A percentile compares a stretch with the other conserved stretches of the same genome.
phyloP scores from a whole-genome alignment of 2,797 vertebrate genomes.

The Chloroceryle amazona region DNA sequence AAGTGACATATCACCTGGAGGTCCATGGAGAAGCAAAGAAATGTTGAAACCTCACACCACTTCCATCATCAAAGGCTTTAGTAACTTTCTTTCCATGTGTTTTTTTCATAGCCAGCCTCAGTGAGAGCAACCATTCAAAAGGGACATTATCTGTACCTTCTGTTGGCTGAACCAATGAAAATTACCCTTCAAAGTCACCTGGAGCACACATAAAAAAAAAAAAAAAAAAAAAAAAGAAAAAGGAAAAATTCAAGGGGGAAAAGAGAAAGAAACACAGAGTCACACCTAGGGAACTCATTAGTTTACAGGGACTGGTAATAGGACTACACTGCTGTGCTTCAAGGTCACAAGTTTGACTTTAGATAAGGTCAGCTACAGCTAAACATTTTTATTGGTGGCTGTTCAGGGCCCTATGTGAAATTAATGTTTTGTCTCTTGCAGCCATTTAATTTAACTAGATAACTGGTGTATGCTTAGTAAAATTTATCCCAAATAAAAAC shows the following conservation, averaged over 20 bases:
- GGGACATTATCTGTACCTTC: neutral
- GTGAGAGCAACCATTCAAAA: neutral
- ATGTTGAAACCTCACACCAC: neutral
- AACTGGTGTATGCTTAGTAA: neutral
- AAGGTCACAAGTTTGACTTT: neutral
- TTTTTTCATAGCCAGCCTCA: neutral
- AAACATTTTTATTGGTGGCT: neutral
- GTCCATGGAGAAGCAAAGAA: neutral
- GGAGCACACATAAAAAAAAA: neutral
- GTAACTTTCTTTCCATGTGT: neutral
- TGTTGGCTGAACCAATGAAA: neutral
- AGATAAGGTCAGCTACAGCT: neutral
- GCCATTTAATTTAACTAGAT: neutral
- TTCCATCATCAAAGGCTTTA: neutral
- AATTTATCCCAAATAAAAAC: neutral
- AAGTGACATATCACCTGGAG: neutral
- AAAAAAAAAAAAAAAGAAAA: neutral
- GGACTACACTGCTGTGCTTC: neutral
- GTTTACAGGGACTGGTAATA: neutral
- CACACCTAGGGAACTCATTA: neutral
- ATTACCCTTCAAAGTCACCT: neutral
- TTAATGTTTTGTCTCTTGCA: neutral
- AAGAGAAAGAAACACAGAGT: neutral
- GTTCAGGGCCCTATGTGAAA: neutral
- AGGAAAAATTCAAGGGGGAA: neutral